Percentiles rank a stretch among this genome's conserved stretches.
Evolutionary conservation across 2,113 vertebrate species (phyloP).

Genomic region (Xyliphius kryptos): DNA sequence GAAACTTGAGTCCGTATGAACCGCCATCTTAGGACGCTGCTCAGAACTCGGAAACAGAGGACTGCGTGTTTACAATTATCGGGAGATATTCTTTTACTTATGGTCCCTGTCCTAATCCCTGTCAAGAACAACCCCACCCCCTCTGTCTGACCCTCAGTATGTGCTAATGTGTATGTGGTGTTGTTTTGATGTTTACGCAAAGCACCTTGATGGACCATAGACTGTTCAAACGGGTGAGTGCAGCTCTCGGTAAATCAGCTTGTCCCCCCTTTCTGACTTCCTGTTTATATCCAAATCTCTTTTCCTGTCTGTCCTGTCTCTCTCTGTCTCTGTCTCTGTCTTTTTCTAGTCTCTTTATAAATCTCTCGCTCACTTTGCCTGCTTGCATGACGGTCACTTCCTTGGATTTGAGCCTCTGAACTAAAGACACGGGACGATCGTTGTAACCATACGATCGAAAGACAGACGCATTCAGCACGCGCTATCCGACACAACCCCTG

Average conservation of each 20-base stretch:
- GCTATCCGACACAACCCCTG: slow-evolving; percentile 25
- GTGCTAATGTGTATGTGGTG: slow-evolving; percentile 94
- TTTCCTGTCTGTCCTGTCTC: no score
- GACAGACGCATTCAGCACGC: slow-evolving; percentile 8
- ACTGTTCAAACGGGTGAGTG: slow-evolving; percentile 98
- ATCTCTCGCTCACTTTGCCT: no score
- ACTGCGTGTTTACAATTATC: no score
- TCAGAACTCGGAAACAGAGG: no score
- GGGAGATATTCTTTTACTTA: slow-evolving; percentile 26
- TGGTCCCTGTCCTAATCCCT: slow-evolving; percentile 38
- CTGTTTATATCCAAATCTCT: slow-evolving; percentile 21
- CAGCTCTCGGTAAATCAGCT: slow-evolving; percentile 75
- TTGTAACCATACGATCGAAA: slow-evolving; percentile 18
- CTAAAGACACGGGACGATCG: slow-evolving; percentile 50
- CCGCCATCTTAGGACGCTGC: no score
- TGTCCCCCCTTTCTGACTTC: slow-evolving; percentile 25
- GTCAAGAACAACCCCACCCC: no score
- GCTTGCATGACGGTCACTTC: slow-evolving; percentile 83
- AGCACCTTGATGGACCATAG: slow-evolving; percentile 99
- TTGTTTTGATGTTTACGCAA: slow-evolving; percentile 93
- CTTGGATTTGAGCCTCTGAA: slow-evolving; percentile 41
- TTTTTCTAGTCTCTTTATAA: not conserved
- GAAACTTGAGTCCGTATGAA: no score
- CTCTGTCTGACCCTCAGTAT: slow-evolving; percentile 39
- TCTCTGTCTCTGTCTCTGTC: slow-evolving; percentile 21